These are phyloP conservation scores for Sciurus vulgaris DNA, from an alignment of 2,797 vertebrate genomes.

Conservation along the genomic window DNA sequence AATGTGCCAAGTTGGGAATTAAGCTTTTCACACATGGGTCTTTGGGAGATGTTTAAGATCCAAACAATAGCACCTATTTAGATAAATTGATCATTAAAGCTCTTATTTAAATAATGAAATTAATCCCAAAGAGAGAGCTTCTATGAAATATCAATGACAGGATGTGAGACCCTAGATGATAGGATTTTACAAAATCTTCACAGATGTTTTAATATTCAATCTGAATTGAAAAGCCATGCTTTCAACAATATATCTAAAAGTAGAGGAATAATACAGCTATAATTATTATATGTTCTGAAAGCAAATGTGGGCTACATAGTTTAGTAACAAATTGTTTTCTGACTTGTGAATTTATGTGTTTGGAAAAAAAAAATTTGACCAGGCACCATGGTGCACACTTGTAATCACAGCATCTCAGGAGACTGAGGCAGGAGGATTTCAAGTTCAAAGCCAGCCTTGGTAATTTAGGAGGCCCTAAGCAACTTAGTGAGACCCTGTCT, in stretches of 20 bases:
- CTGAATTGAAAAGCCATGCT: constrained; percentile 1
- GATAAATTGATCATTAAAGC: background rate
- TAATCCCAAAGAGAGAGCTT: background rate
- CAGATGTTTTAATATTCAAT: background rate
- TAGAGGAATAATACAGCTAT: background rate
- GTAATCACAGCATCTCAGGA: too few species aligned
- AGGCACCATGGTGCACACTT: too few species aligned
- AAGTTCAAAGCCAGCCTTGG: too few species aligned
- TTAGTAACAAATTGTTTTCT: constrained; percentile 5
- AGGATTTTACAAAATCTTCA: constrained; percentile 9
- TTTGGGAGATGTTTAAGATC: background rate
- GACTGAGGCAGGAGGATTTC: too few species aligned
- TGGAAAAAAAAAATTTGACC: background rate
- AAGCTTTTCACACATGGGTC: background rate
- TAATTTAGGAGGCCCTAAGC: too few species aligned
- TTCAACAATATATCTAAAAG: background rate
- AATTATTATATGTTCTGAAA: background rate
- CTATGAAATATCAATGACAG: background rate
- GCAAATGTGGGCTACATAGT: background rate
- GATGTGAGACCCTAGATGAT: background rate
- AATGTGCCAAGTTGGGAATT: too few species aligned
- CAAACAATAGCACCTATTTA: background rate
- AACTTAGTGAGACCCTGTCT: too few species aligned
- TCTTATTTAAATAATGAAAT: constrained; percentile 1
- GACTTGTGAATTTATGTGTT: background rate